Evolutionary conservation across 2,113 vertebrate genomes (phyloP).

Genomic region (Ptilorrhoa leucosticta): DNA sequence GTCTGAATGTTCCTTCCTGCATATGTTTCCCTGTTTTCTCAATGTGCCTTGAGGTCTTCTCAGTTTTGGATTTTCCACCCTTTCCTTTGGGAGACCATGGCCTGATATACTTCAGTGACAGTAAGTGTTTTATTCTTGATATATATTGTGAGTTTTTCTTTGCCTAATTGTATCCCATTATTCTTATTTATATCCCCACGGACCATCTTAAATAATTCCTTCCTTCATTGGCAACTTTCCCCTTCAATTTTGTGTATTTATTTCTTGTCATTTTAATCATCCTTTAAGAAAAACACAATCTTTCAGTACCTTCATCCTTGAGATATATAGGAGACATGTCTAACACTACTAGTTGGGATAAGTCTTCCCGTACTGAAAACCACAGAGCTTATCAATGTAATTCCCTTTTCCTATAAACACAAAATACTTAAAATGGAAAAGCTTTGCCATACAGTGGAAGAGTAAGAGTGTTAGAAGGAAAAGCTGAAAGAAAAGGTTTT

Average conservation of each 20-base stretch:
- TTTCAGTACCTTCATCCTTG: not conserved
- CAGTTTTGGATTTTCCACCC: not conserved
- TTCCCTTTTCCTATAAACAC: not conserved
- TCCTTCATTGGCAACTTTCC: not conserved
- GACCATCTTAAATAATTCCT: not conserved
- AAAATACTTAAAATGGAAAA: not conserved
- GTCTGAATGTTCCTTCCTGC: not conserved
- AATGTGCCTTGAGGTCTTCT: not conserved
- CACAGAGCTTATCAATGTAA: not conserved
- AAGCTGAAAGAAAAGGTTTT: not conserved
- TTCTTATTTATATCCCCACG: not conserved
- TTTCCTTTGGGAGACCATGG: not conserved
- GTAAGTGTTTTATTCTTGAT: not conserved
- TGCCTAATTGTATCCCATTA: not conserved
- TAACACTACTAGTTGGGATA: not conserved
- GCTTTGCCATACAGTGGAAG: not conserved
- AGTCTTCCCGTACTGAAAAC: not conserved
- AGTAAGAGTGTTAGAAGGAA: not conserved
- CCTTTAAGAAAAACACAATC: not conserved
- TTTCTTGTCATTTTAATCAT: not conserved
- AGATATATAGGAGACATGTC: not conserved
- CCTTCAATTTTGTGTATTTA: not conserved
- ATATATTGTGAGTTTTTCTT: not conserved
- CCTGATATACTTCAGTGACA: not conserved
- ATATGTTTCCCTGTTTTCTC: not conserved